These are phyloP conservation scores for Phrynocephalus forsythii DNA, from an alignment of 2,797 vertebrate species.

Conservation along the genomic window DNA sequence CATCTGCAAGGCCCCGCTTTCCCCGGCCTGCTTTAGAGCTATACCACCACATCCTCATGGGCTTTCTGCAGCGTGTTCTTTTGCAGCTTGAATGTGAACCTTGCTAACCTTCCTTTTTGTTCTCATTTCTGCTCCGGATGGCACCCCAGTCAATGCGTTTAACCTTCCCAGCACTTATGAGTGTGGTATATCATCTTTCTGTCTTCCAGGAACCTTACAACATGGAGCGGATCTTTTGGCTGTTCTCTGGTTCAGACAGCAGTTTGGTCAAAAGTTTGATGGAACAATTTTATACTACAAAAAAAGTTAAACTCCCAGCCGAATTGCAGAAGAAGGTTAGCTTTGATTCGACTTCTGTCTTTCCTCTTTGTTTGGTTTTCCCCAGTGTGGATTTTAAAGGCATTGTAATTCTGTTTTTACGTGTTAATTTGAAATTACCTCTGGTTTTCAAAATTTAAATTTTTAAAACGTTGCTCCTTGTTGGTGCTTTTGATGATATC, in stretches of 20 bases:
- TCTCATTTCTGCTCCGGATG: slow-evolving; percentile 3
- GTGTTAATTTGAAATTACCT: neutral
- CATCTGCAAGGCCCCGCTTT: neutral
- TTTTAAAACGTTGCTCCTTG: neutral
- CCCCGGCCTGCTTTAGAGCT: neutral
- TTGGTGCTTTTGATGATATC: neutral
- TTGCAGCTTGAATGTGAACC: neutral
- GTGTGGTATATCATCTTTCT: neutral
- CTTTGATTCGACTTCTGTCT: neutral
- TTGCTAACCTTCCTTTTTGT: rapidly evolving
- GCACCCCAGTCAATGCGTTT: neutral
- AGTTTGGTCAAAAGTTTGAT: slow-evolving; percentile 82
- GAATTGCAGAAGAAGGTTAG: slow-evolving; percentile 79
- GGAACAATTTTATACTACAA: slow-evolving; percentile 85
- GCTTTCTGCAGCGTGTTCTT: neutral
- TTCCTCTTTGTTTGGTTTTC: neutral
- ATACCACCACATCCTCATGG: neutral
- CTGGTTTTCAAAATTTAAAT: neutral
- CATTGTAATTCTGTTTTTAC: neutral
- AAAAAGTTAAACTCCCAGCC: slow-evolving; percentile 76
- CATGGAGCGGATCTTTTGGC: slow-evolving; percentile 93
- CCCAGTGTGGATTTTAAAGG: neutral
- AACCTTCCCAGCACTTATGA: neutral
- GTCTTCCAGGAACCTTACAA: slow-evolving; percentile 90
- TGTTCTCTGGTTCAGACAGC: slow-evolving; percentile 81